Base-by-base conservation (phyloP, 1,140 invertebrate genomes). In the Saccostrea cuccullata region DNA sequence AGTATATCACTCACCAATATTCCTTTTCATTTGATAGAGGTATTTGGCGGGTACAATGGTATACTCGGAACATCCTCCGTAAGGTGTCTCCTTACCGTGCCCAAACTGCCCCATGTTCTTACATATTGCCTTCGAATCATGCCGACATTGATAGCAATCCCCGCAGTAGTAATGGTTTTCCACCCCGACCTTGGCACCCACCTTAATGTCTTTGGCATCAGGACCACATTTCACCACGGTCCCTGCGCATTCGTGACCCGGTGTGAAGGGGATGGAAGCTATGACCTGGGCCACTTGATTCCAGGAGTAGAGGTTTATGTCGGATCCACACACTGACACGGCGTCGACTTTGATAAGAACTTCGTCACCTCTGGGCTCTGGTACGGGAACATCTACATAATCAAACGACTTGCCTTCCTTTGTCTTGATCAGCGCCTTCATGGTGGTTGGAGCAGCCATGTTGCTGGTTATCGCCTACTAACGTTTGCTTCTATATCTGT, bases 141-240 rank as follows among this genome's bases (percentile, higher is more conserved):
- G 88, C 23, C 87, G 86, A 86, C 94, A 94, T 88, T 94, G 93
- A 82, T 92, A 93, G 87, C 94, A 94, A 1, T 90, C 56, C 5
- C 93, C 94, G 85, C 94, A 94, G 89, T 88, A 94, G 70, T 93
- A 94, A 77, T 94, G 94, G 84, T 94, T 94, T 87, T 94, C 94
- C 17, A 94, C 94, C 0, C 92, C 92, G 1, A 94, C 93, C 55
- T 90, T 91, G 4, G 90, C 86, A 5, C 94, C 94, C 15, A 92
- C 47, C 13, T 91, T 82, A 9, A 93, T 83, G 9, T 56, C 47
- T 23, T 60, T 89, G 13, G 92, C 91, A 17, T 92, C 90, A 13
- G 93, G 92, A 20, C 93, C 93, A 87, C 92, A 92, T 85, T 93
- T 94, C 20, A 94, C 93, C 17, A 94, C 94, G 3, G 92, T 93